Base-by-base conservation (phyloP, 2,888 invertebrate species). In the Leptothorax acervorum region DNA sequence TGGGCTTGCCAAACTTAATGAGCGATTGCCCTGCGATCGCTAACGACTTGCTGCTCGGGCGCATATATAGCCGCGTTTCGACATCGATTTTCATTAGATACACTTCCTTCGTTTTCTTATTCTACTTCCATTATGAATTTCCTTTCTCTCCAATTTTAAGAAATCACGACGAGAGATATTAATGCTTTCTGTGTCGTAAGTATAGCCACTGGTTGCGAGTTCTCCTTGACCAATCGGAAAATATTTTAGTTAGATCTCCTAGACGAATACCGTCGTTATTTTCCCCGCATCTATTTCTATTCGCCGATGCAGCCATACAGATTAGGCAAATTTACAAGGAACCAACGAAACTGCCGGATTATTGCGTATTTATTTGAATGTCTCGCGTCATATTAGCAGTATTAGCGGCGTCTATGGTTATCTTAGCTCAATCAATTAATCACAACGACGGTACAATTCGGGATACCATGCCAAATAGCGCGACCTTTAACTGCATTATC, bases 1-100 rank as follows among this genome's bases (percentile, higher is more conserved):
- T 86, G 91, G 87, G 83, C 90, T 68, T 84, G 86, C 81, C 85
- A 81, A 87, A 88, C 90, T 90, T 90, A 88, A 90, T 90, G 91
- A 91, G 87, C 91, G 86, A 90, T 90, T 89, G 88, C 88, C 82
- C 78, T 79, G 85, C 82, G 73, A 84, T 81, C 85, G 84, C 85
- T 89, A 85, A 89, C 85, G 87, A 90, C 85, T 62, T 82, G 73
- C 57, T 82, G 73, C 57, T 74, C 57, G 75, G 31, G 31, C 66
- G 55, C 71, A 71, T 60, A 60, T 28, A 62, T 28, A 28, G 35
- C 28, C 60, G 55, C 42, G 35, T 62, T 28, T 55, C 23, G 55
- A 18, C 48, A 23, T 66, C 8, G 42, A 39, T 82, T 70, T 82
- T 60, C 35, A 39, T 35, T 57, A 31, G 55, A 55, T 31, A 45